Conservation (phyloP, 2,888 invertebrate genomes). For the Erebia epiphron region DNA sequence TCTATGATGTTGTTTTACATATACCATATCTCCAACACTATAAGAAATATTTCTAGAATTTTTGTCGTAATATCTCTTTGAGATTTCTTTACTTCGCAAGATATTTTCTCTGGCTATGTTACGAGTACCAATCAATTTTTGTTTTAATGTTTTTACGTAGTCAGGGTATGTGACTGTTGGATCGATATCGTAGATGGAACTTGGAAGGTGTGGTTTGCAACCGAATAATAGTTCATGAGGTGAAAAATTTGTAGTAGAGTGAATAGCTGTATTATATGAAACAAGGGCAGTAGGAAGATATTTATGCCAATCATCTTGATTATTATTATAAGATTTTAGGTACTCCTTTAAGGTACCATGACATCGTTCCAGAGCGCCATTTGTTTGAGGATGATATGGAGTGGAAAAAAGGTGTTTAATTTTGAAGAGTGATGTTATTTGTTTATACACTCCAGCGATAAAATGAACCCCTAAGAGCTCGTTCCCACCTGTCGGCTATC, state of each 20-base stretch:
- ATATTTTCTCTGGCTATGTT: conserved; percentile 19
- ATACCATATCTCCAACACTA: no score
- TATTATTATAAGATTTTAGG: no score
- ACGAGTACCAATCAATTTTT: conserved; percentile 13
- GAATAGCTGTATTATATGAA: conserved; percentile 20
- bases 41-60: neutral
- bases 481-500: no score
- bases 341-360: no score
- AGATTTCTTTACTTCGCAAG: conserved; percentile 8
- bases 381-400: no score
- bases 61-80: conserved; percentile 14
- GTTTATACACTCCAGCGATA: no score
- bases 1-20: neutral
- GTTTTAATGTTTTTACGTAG: conserved; percentile 12
- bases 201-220: conserved; percentile 1
- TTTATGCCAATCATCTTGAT: no score
- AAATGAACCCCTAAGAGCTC: no score
- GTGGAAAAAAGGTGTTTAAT: no score
- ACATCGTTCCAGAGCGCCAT: no score
- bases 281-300: conserved; percentile 2
- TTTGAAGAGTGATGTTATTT: no score
- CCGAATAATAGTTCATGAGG: conserved; percentile 9
- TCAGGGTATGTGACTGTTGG: neutral
- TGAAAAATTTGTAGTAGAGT: conserved; percentile 11
- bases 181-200: conserved; percentile 1